Evolutionary conservation across 1,140 invertebrate genomes (phyloP).

Genomic region (Zelostemma sp.): DNA sequence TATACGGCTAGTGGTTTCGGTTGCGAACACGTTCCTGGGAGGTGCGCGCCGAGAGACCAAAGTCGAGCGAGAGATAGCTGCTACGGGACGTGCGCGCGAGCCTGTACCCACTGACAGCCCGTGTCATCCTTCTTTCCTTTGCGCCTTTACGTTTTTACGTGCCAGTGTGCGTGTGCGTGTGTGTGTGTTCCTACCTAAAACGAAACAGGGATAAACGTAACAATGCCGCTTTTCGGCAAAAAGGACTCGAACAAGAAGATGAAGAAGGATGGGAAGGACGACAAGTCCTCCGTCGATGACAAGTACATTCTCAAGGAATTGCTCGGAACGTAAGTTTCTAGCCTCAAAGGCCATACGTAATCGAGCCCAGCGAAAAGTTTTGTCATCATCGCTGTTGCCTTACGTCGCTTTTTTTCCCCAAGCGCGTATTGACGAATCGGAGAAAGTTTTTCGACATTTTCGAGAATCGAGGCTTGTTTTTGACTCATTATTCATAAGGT

Average conservation of each 20-base stretch:
- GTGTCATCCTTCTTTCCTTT: no score
- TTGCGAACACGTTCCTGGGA: background rate
- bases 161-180: background rate
- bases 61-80: background rate
- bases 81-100: background rate
- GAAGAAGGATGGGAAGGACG: constrained; percentile 85
- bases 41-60: background rate
- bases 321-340: constrained; percentile 84
- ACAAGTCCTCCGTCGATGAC: constrained; percentile 86
- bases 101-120: no score
- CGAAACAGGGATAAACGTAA: background rate
- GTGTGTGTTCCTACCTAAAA: background rate
- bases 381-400: no score
- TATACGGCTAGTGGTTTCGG: background rate
- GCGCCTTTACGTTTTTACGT: background rate
- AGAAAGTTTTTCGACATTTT: no score
- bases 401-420: no score
- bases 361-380: no score
- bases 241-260: constrained; percentile 86
- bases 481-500: no score
- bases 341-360: no score
- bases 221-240: constrained; percentile 91
- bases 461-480: no score
- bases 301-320: constrained; percentile 92
- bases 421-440: no score